Evolutionary conservation across 2,113 vertebrate genomes (phyloP).

Genomic region (Salminus brasiliensis): DNA sequence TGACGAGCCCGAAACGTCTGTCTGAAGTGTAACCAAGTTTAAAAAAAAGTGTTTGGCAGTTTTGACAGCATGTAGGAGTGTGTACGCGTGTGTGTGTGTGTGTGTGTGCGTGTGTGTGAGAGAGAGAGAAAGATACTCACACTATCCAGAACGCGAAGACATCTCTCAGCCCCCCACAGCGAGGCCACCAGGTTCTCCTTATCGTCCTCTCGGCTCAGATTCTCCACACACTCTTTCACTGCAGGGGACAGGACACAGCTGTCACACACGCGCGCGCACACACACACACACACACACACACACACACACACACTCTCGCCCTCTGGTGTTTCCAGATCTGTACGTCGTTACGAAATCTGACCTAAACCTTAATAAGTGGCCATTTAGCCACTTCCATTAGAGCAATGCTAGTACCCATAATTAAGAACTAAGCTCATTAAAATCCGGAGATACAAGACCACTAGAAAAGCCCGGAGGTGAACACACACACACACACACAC

Average conservation of each 20-base stretch:
- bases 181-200: conserved; percentile 94
- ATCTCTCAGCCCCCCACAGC: conserved; percentile 95
- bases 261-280: not conserved
- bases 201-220: conserved; percentile 87
- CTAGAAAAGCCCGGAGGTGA: too few species aligned
- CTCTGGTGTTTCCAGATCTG: too few species aligned
- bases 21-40: not conserved
- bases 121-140: conserved; percentile 75
- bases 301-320: too few species aligned
- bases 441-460: too few species aligned
- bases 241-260: conserved; percentile 15
- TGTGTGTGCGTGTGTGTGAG: not conserved
- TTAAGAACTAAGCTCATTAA: too few species aligned
- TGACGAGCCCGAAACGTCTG: not conserved
- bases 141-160: conserved; percentile 96
- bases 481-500: too few species aligned
- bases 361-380: too few species aligned
- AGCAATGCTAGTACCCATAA: too few species aligned
- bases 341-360: too few species aligned
- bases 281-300: too few species aligned
- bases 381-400: too few species aligned
- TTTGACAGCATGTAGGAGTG: not conserved
- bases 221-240: conserved; percentile 97
- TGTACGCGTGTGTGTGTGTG: not conserved
- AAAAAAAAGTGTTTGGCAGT: not conserved